Conservation (phyloP, 2,888 invertebrate genomes). For the Tachina lurida region DNA sequence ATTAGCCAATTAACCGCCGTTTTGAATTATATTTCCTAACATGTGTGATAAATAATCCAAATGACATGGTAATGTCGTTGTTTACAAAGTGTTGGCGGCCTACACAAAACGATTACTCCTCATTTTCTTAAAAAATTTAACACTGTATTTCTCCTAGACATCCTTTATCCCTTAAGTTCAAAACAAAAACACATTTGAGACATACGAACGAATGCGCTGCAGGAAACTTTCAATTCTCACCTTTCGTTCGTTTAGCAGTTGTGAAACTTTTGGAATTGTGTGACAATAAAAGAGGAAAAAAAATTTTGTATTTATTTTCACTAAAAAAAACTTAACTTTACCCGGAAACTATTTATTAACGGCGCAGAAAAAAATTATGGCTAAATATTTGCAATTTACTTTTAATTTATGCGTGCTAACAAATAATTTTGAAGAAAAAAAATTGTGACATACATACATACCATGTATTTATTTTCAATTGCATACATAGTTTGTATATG, state of each 20-base stretch:
- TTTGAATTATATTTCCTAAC: constrained; percentile 43
- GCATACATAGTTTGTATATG: too few species aligned
- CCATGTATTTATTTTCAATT: too few species aligned
- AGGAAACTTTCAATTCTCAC: too few species aligned
- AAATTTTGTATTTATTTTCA: too few species aligned
- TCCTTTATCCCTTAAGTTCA: neutral
- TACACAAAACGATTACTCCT: neutral
- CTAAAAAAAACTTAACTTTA: neutral
- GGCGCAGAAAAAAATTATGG: neutral
- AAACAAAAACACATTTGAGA: too few species aligned
- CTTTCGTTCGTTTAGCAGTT: neutral
- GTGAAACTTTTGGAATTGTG: neutral
- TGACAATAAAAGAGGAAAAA: neutral
- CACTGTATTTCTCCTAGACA: neutral
- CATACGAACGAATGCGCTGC: too few species aligned
- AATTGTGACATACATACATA: too few species aligned
- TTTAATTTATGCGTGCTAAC: neutral
- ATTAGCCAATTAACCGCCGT: constrained; percentile 47
- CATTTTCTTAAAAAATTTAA: too few species aligned
- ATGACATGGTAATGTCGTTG: neutral
- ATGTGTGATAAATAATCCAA: constrained; percentile 5
- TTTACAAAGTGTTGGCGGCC: constrained; percentile 21
- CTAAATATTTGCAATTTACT: neutral
- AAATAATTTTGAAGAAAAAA: too few species aligned
- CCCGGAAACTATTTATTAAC: neutral